These are phyloP conservation scores for Leptopilina myrica DNA, from an alignment of 2,888 invertebrate genomes.

Conservation along the genomic window DNA sequence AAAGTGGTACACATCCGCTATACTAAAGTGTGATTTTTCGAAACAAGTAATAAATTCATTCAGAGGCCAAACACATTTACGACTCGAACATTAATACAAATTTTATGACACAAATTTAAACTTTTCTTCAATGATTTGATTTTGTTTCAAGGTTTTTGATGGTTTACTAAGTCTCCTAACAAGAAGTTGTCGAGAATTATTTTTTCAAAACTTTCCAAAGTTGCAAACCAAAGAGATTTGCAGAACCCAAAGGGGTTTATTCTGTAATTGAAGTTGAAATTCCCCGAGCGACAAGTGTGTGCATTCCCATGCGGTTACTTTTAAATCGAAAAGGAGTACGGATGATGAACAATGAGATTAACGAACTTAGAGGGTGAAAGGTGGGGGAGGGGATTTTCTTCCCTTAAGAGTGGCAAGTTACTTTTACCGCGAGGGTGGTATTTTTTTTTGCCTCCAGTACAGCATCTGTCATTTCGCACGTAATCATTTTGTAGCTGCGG, in stretches of 20 bases:
- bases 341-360: constrained; percentile 69
- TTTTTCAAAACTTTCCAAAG: neutral
- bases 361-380: constrained; percentile 62
- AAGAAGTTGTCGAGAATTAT: too few species aligned
- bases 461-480: constrained; percentile 70
- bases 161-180: too few species aligned
- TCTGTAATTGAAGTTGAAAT: constrained; percentile 9
- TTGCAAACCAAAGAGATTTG: neutral
- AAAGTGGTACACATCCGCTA: constrained; percentile 5
- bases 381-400: neutral
- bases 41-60: too few species aligned
- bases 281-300: constrained; percentile 52
- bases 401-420: constrained; percentile 32
- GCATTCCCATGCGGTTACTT: constrained; percentile 54
- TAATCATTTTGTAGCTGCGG: constrained; percentile 36
- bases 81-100: too few species aligned
- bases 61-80: too few species aligned
- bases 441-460: neutral
- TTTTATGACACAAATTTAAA: too few species aligned
- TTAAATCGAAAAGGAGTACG: constrained; percentile 31
- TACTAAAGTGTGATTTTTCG: neutral
- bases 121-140: too few species aligned
- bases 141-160: too few species aligned
- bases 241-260: neutral
- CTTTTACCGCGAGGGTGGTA: constrained; percentile 25